These are phyloP conservation scores for Callipepla squamata DNA, from an alignment of 2,113 vertebrate genomes.

Conservation along the genomic window DNA sequence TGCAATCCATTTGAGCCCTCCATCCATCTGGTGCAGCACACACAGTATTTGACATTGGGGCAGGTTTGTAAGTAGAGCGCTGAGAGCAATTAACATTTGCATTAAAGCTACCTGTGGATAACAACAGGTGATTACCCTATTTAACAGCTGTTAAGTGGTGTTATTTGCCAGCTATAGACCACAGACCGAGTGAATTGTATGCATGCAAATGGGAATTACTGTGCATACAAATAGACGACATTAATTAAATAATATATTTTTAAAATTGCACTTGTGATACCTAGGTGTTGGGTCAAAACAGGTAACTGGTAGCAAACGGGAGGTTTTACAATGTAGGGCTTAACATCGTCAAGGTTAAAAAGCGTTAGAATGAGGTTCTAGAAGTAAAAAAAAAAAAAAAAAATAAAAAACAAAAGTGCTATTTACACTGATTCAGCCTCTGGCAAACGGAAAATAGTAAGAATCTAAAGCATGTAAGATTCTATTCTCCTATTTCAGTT, in stretches of 20 bases:
- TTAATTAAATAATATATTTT: constrained; percentile 43
- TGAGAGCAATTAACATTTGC: constrained; percentile 77
- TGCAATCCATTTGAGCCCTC: constrained; percentile 1
- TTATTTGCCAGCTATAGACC: constrained; percentile 60
- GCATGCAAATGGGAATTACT: constrained; percentile 44
- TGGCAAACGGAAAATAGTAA: neutral
- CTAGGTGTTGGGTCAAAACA: neutral
- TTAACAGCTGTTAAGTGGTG: constrained; percentile 78
- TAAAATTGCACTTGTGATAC: neutral
- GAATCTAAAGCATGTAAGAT: constrained; percentile 10
- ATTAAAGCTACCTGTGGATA: constrained; percentile 77
- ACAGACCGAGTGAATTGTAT: constrained; percentile 44
- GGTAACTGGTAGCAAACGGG: neutral
- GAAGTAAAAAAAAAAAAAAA: neutral
- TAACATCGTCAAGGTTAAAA: neutral
- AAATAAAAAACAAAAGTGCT: neutral
- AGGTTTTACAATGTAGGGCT: neutral
- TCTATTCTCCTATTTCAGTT: constrained; percentile 43
- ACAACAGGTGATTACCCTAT: constrained; percentile 74
- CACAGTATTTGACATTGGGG: constrained; percentile 45
- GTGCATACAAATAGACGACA: constrained; percentile 18
- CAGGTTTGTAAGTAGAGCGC: constrained; percentile 65
- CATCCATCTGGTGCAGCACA: constrained; percentile 52
- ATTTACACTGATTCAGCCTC: constrained; percentile 25
- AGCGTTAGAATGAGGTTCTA: neutral